Conservation (phyloP, 2,113 vertebrate species). For the Trematomus loennbergii region DNA sequence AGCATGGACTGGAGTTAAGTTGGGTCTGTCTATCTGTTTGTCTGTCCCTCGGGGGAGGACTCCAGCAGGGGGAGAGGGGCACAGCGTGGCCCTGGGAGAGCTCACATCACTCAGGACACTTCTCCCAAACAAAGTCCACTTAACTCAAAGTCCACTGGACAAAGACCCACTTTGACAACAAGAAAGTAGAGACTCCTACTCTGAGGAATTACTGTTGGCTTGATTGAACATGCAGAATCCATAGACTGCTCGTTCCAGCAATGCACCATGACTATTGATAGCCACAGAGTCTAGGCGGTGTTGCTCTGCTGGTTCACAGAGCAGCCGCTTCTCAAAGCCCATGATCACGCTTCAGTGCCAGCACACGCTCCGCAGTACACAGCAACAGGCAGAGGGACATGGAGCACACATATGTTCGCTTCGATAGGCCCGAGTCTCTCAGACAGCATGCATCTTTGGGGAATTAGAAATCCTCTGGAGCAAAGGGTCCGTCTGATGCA, state of each 20-base stretch:
- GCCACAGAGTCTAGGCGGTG: conserved; percentile 18
- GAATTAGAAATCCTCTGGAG: conserved; percentile 48
- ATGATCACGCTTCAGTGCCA: conserved; percentile 42
- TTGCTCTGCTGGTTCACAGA: conserved; percentile 43
- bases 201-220: conserved; percentile 16
- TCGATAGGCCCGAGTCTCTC: conserved; percentile 36
- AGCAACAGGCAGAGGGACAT: conserved; percentile 21
- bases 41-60: conserved; percentile 2
- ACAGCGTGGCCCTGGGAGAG: neutral
- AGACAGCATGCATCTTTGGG: conserved; percentile 18
- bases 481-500: conserved; percentile 42
- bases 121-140: conserved; percentile 55
- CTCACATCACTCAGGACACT: conserved; percentile 50
- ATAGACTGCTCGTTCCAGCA: conserved; percentile 20
- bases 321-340: conserved; percentile 40
- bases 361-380: conserved; percentile 23
- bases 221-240: conserved; percentile 57
- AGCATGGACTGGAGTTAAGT: conserved; percentile 25
- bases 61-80: conserved; percentile 7
- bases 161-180: conserved; percentile 41
- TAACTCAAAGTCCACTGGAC: conserved; percentile 48
- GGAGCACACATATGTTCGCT: conserved; percentile 27
- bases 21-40: conserved; percentile 35
- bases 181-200: conserved; percentile 14
- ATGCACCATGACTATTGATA: conserved; percentile 30